Conservation (phyloP, 2,888 invertebrate species). For the Ceramica pisi region DNA sequence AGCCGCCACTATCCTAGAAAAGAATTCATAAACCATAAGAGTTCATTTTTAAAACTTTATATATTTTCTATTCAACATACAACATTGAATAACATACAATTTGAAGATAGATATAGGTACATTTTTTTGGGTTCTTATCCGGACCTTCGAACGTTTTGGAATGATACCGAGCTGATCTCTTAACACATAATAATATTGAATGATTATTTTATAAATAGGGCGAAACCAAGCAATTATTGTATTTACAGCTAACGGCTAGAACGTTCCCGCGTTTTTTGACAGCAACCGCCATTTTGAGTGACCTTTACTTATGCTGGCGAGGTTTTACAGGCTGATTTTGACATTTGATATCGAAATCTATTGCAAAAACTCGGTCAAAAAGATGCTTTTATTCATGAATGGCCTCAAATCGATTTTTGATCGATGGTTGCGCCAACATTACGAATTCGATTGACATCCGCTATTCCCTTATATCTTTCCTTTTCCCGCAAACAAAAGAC, state of each 20-base stretch:
- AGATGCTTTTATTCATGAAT: conserved; percentile 51
- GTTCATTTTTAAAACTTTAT: conserved; percentile 82
- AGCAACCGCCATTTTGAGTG: conserved; percentile 27
- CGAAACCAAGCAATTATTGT: conserved; percentile 73
- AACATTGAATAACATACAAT: conserved; percentile 87
- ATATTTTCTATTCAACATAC: conserved; percentile 88
- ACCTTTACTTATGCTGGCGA: conserved; percentile 5
- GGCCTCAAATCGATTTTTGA: conserved; percentile 57
- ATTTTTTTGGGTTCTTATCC: conserved; percentile 75
- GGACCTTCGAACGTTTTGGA: conserved; percentile 84
- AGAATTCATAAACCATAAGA: conserved; percentile 81
- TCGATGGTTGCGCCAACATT: no score
- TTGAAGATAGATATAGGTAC: conserved; percentile 75
- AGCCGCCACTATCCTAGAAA: conserved; percentile 81
- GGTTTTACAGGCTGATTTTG: conserved; percentile 15
- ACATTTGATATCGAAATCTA: conserved; percentile 29
- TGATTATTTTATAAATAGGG: conserved; percentile 68
- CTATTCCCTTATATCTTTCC: no score
- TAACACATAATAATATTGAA: conserved; percentile 64
- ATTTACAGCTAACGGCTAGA: conserved; percentile 79
- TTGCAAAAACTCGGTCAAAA: conserved; percentile 53
- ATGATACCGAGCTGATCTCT: conserved; percentile 88
- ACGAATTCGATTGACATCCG: no score
- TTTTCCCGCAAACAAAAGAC: no score
- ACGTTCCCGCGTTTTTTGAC: conserved; percentile 60